phyloP scores from a whole-genome alignment of 2,113 vertebrate genomes.

The Macquaria ambigua region DNA sequence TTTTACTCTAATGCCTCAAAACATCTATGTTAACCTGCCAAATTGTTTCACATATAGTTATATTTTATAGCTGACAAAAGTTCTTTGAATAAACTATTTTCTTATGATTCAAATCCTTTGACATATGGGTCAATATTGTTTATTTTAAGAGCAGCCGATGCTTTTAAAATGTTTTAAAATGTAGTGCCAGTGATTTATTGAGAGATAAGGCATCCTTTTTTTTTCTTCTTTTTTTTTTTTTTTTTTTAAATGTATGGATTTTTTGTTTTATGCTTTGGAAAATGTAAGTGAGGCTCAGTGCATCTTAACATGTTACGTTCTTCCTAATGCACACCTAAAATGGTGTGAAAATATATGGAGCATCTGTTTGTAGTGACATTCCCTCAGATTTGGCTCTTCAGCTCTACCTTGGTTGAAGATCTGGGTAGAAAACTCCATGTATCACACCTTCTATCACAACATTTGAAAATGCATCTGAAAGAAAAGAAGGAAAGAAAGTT shows the following conservation, averaged over 20 bases:
- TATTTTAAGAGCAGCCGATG: background rate
- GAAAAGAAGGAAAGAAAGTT: background rate
- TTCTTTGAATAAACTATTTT: background rate
- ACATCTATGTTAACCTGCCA: background rate
- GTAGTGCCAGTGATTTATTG: background rate
- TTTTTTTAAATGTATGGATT: background rate
- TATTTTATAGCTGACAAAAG: background rate
- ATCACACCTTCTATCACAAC: slow-evolving; percentile 87
- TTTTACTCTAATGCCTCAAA: background rate
- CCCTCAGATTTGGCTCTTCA: background rate
- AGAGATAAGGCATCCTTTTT: background rate
- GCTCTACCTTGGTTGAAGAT: slow-evolving; percentile 85
- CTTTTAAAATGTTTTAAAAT: slow-evolving; percentile 8
- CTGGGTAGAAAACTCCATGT: slow-evolving; percentile 85
- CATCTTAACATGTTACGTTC: slow-evolving; percentile 16
- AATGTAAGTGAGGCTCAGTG: slow-evolving; percentile 49
- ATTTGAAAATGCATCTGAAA: slow-evolving; percentile 81
- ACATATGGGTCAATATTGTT: background rate
- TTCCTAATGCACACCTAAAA: slow-evolving; percentile 38
- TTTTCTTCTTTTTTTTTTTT: background rate
- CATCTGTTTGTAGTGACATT: background rate
- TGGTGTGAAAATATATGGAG: slow-evolving; percentile 18
- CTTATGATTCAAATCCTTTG: background rate
- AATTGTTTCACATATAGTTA: background rate
- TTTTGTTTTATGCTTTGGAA: slow-evolving; percentile 21